Conservation (phyloP, 2,797 vertebrate genomes). For the Hemibagrus guttatus region DNA sequence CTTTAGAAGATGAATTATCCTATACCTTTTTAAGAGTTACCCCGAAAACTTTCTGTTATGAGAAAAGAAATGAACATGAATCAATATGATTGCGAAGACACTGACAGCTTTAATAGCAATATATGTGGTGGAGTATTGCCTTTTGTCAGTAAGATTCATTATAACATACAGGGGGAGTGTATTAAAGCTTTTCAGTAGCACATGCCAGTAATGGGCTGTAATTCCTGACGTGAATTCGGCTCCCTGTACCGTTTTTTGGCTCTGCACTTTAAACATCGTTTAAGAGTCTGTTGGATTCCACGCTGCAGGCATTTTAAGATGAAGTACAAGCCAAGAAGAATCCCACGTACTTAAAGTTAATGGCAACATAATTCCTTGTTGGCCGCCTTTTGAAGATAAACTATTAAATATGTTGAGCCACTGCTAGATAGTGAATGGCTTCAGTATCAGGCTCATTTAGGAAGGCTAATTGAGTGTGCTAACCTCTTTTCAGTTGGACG, state of each 20-base stretch:
- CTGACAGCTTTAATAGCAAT: not conserved
- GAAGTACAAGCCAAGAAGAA: constrained; percentile 34
- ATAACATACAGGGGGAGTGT: not conserved
- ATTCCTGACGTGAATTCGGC: not conserved
- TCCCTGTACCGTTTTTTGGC: constrained; percentile 1
- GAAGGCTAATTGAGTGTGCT: constrained; percentile 27
- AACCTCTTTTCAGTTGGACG: not conserved
- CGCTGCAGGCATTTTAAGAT: constrained; percentile 26
- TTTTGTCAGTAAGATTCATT: constrained; percentile 17
- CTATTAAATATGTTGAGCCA: constrained; percentile 23
- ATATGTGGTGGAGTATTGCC: not conserved
- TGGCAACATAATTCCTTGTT: constrained; percentile 29
- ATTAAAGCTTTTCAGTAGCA: constrained; percentile 25
- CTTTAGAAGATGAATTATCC: not conserved
- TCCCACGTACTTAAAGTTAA: constrained; percentile 36
- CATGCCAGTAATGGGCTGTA: constrained; percentile 18
- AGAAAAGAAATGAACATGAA: not conserved
- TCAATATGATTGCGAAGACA: not conserved
- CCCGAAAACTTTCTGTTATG: not conserved
- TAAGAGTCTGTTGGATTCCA: constrained; percentile 17
- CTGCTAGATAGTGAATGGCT: constrained; percentile 4
- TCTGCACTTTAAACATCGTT: constrained; percentile 19
- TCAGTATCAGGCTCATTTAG: constrained; percentile 32
- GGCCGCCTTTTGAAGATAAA: constrained; percentile 30
- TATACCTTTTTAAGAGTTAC: not conserved